Conservation (phyloP, 2,888 invertebrate genomes). For the Apodemia mormo region DNA sequence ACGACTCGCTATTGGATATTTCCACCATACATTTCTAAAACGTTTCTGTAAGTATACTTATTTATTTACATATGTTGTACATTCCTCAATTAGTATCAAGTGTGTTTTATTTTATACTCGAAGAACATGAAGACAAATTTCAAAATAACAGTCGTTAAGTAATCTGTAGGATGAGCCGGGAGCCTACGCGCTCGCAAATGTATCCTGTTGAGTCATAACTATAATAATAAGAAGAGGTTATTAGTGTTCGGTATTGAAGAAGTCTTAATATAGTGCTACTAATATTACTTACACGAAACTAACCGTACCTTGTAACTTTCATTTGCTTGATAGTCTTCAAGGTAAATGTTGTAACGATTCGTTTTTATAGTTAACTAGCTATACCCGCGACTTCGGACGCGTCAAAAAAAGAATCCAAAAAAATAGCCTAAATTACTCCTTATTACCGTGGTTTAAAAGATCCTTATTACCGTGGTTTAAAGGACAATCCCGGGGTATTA, state of each 20-base stretch:
- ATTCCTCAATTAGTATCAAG: background rate
- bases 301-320: too few species aligned
- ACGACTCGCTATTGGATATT: background rate
- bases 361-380: too few species aligned
- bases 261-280: constrained; percentile 2
- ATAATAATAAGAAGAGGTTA: constrained; percentile 29
- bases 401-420: too few species aligned
- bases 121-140: constrained; percentile 31
- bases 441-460: too few species aligned
- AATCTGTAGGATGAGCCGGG: constrained; percentile 34
- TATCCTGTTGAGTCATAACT: constrained; percentile 39
- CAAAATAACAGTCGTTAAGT: constrained; percentile 34
- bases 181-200: constrained; percentile 32
- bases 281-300: background rate
- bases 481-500: too few species aligned
- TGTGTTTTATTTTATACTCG: background rate
- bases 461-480: too few species aligned
- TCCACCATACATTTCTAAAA: background rate
- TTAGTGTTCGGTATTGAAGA: constrained; percentile 5
- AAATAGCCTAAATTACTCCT: too few species aligned
- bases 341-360: too few species aligned
- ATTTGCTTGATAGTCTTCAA: too few species aligned
- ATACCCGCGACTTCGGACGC: too few species aligned
- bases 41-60: too few species aligned
- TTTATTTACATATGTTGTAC: background rate